Base-by-base conservation (phyloP, 30 jellyfish, hydroid and myxozoan species). In the Aurelia sp. region DNA sequence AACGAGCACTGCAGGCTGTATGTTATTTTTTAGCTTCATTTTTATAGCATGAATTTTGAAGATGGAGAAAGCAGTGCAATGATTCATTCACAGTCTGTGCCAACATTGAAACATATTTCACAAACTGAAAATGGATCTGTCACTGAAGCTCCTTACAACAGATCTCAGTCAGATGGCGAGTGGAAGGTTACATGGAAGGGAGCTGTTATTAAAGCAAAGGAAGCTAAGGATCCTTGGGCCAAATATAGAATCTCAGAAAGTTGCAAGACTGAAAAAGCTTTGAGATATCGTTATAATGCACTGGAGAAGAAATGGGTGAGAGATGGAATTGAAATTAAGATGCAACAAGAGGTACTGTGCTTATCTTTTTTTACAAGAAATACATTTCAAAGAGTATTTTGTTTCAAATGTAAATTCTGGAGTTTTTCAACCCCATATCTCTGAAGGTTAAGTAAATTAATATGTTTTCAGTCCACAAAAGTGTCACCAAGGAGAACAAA, bases 211-310 rank as follows among this genome's bases (percentile, higher is more conserved):
- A 90, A 90, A 76, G 97, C 99, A 13, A 95, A 90, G 73, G 94
- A 35, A 4, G 89, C 76, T 0, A 87, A 89, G 57, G 99, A 95
- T 71, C 99, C 99, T n/a, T 95, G 99, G 99, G 95, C 58, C 31
- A 64, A 89, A 66, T 81, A 82, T 35, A 70, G 81, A n/a, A 89
- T 95, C 6, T 80, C 91, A 47, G 89, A 66, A n/a, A n/a, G 71
- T 20, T 89, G 93, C 67, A 72, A 57, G 57, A 86, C 97, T 51
- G 99, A 95, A 48, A 81, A 76, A 62, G 99, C 97, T 22, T 51
- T 40, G 62, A 52, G 99, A 13, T 95, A 66, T 62, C 82, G 99
- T 1, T 95, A 89, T 84, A 86, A 89, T 73, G 98, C 99, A 1
- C 69, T 90, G 0, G 89, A 86, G 63, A 90, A 90, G 78, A 86